Base-by-base conservation (phyloP, 2,797 vertebrate species). In the Acanthornis magna region DNA sequence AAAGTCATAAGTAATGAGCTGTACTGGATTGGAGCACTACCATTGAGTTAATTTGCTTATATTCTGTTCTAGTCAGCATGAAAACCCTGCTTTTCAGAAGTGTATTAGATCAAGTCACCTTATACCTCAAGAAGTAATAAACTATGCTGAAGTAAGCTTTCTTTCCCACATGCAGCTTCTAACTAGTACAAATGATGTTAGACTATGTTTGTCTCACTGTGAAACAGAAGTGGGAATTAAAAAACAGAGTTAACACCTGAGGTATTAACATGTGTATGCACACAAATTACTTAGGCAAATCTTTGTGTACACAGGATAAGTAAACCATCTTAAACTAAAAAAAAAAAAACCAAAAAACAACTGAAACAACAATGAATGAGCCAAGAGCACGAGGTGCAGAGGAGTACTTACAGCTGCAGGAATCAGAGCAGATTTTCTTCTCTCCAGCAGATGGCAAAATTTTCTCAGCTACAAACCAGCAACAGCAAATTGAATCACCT, bases 361-460 rank as follows among this genome's bases (percentile, higher is more conserved):
- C 16, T 43, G 60, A 63, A 86, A 40, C 4, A 43, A 40, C 13
- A 27, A 19, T 16, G 16, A 27, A 19, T 16, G 16, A 65, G n/a
- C 26, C 4, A 7, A 30, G 23, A 58, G 18, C 34, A 29, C 15
- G 63, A 85, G 30, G 3, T 32, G 8, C 32, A 9, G 12, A 42
- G 7, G 18, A 36, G 6, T 4, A 62, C 10, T 54, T 60, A 34
- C 10, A 60, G 50, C 17, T 67, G 34, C 53, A 58, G 68, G 22
- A 82, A 34, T 8, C 18, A 51, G 61, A 80, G 66, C 19, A 40
- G 43, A 32, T 85, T 87, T 96, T 75, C 77, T 78, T 88, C 5
- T 86, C 13, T 92, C 96, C 96, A 96, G 89, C 63, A 97, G 96
- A 75, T 95, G 95, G 94, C 81, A 94, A 87, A 67, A 61, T 81